phyloP scores from a whole-genome alignment of 2,113 vertebrate species.

The Cnemophilus loriae region DNA sequence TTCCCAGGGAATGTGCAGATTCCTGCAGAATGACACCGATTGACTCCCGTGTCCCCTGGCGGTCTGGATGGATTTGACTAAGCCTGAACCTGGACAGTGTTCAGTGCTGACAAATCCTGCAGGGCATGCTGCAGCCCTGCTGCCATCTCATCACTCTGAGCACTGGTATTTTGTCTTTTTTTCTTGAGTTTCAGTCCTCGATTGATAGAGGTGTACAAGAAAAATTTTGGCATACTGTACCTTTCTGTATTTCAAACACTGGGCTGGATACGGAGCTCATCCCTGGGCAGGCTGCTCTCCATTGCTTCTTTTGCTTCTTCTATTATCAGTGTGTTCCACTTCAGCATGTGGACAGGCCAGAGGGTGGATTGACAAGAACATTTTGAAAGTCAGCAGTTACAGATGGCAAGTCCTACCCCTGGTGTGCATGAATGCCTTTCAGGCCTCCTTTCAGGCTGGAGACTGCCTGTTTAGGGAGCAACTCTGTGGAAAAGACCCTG shows the following conservation, averaged over 20 bases:
- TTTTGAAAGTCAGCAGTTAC: neutral
- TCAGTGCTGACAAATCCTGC: neutral
- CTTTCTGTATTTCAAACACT: neutral
- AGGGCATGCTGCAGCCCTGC: neutral
- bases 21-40: accelerated
- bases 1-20: neutral
- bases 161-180: neutral
- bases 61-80: neutral
- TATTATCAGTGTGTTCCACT: neutral
- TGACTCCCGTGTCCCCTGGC: neutral
- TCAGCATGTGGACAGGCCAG: neutral
- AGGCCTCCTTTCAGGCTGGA: neutral
- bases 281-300: neutral
- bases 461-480: neutral
- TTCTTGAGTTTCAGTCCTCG: neutral
- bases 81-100: neutral
- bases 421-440: neutral
- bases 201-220: neutral
- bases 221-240: neutral
- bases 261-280: neutral
- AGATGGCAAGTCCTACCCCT: neutral
- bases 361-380: neutral
- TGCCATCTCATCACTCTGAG: neutral
- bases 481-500: neutral
- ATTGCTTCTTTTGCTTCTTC: neutral